phyloP scores from a whole-genome alignment of 2,797 vertebrate genomes.

The Fringilla coelebs region DNA sequence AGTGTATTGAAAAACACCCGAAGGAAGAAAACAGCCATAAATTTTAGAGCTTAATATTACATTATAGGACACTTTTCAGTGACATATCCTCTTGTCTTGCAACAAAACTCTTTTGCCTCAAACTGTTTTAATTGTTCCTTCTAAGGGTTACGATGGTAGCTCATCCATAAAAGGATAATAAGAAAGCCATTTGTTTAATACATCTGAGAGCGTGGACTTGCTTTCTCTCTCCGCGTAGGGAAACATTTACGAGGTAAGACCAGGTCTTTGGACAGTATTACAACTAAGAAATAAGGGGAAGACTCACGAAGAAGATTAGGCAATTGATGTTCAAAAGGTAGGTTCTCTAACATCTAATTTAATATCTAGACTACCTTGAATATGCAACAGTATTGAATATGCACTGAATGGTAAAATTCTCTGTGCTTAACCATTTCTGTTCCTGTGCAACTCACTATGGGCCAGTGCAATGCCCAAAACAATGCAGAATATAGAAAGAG shows the following conservation, averaged over 20 bases:
- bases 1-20: conserved; percentile 66
- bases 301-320: neutral
- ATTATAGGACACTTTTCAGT: conserved; percentile 7
- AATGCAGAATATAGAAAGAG: neutral
- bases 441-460: neutral
- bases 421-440: neutral
- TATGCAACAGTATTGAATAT: neutral
- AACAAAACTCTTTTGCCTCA: conserved; percentile 4
- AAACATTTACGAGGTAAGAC: neutral
- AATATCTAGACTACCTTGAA: neutral
- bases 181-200: neutral
- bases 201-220: neutral
- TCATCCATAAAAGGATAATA: neutral
- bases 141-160: neutral
- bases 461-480: neutral
- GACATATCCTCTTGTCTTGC: conserved; percentile 4
- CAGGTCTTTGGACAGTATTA: neutral
- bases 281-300: neutral
- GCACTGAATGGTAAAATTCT: accelerated
- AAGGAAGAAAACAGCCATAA: conserved; percentile 67
- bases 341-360: neutral
- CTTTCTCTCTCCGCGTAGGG: neutral
- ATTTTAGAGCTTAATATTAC: conserved; percentile 58
- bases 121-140: conserved; percentile 29
- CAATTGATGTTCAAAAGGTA: neutral